Percentiles rank a stretch among this genome's conserved stretches.
Evolutionary conservation across 2,888 invertebrate genomes (phyloP).

Genomic region (Iselma pallidipennis): DNA sequence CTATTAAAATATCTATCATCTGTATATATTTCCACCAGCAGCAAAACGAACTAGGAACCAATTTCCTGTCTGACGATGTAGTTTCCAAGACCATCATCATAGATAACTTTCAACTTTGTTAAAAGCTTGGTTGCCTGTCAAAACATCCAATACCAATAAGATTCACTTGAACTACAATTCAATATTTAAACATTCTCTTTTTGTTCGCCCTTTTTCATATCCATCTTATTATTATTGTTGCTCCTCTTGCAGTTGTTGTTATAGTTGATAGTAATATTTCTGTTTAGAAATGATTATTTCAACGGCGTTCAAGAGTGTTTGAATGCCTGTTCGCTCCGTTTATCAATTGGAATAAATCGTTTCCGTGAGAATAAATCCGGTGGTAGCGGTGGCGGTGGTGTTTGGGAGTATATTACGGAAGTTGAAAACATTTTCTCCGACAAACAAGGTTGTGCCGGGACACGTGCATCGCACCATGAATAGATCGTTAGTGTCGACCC

Average conservation of each 20-base stretch:
- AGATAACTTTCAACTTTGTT: background rate
- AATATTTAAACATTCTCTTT: background rate
- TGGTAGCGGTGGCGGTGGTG: background rate
- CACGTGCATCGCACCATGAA: conserved; percentile 10
- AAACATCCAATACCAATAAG: background rate
- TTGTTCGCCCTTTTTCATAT: background rate
- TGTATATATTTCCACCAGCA: conserved; percentile 27
- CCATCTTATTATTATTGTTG: background rate
- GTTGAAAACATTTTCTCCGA: background rate
- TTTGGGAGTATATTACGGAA: background rate
- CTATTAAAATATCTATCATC: background rate
- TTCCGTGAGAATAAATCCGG: background rate
- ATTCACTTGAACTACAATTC: background rate
- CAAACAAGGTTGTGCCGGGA: conserved; percentile 7
- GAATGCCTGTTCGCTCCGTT: background rate
- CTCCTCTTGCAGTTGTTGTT: background rate
- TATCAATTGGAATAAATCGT: conserved; percentile 6
- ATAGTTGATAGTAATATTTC: background rate
- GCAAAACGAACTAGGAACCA: background rate
- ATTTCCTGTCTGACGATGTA: conserved; percentile 25
- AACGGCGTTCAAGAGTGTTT: background rate
- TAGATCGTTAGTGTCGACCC: conserved; percentile 10
- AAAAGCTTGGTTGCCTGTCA: background rate
- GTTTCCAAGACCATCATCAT: background rate
- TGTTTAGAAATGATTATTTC: background rate